Evolutionary conservation across 2,113 vertebrate species (phyloP), one percentile per base, ranked within the genome.

Genomic region (Gopherus flavomarginatus): DNA sequence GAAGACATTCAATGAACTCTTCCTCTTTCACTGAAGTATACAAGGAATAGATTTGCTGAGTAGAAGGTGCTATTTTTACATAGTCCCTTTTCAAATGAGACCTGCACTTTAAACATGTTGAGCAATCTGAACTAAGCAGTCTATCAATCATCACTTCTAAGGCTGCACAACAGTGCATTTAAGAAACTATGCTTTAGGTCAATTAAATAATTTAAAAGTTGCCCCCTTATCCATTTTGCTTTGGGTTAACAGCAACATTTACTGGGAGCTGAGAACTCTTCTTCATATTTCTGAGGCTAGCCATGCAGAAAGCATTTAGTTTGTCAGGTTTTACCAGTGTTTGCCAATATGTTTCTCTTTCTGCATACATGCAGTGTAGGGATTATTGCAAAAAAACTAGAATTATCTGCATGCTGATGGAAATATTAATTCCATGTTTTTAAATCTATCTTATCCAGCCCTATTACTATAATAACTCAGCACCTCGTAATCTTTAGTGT

Each of bases 21-120:
- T 90, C 85, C 82, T 85, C 94, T 80, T 14, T 42, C 78, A 26
- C 54, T 95, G 75, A 94, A 86, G 92, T 82, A 62, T 75, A 79
- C 75, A 77, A 94, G 97, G 35, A 97, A 95, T 93, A 95, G 89
- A 97, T 95, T 92, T 97, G 96, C 97, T 97, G 96, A 96, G 96
- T 97, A 96, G 96, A 97, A 95, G 44, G 95, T 93, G 95, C 93
- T 97, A 97, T 97, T 97, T 97, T 97, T 97, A 94, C 85, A 93
- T 92, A 96, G 94, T 92, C 93, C 53, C 90, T 95, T 95, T 93
- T 95, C 92, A 96, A 90, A 93, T n/a, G 38, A 94, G 72, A 93
- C 87, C 87, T 81, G 93, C 56, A 82, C 83, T 92, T 87, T 78
- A 97, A 96, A 93, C 85, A 94, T 96, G 96, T 94, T 93, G 89